phyloP scores from a whole-genome alignment of 2,888 invertebrate species.

The Diplolepis rosae region DNA sequence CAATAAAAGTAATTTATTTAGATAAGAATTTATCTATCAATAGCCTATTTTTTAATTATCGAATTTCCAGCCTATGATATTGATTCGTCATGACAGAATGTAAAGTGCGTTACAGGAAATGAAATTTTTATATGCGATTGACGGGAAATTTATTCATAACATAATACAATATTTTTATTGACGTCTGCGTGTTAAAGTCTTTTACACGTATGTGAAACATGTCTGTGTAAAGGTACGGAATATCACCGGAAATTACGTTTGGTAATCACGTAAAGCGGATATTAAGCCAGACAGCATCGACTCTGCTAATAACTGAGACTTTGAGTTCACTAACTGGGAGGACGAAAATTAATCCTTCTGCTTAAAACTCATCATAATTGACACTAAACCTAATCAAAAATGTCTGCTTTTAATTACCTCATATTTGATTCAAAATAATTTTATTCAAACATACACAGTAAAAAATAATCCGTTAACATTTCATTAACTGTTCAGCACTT shows the following conservation, averaged over 20 bases:
- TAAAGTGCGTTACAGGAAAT: neutral
- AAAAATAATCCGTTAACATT: no score
- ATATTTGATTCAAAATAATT: no score
- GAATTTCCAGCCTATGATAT: neutral
- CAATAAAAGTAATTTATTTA: no score
- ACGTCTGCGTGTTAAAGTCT: neutral
- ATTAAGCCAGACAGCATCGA: slow-evolving; percentile 56
- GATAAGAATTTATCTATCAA: no score
- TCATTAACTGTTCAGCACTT: no score
- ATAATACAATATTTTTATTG: neutral
- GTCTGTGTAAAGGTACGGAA: neutral
- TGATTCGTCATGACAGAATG: neutral
- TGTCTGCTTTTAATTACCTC: no score
- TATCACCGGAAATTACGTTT: slow-evolving; percentile 67
- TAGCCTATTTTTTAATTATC: no score
- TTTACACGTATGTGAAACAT: slow-evolving; percentile 4
- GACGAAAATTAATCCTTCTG: slow-evolving; percentile 19
- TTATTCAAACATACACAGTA: no score
- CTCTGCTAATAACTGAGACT: slow-evolving; percentile 41
- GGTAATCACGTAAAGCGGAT: slow-evolving; percentile 65
- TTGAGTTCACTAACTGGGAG: slow-evolving; percentile 32
- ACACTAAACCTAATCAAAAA: neutral
- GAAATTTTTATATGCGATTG: neutral
- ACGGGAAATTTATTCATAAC: neutral
- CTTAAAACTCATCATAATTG: neutral